Percentiles rank a stretch among this genome's conserved stretches.
These are phyloP conservation scores for Urocyon cinereoargenteus DNA, from an alignment of 2,797 vertebrate genomes.

Conservation along the genomic window DNA sequence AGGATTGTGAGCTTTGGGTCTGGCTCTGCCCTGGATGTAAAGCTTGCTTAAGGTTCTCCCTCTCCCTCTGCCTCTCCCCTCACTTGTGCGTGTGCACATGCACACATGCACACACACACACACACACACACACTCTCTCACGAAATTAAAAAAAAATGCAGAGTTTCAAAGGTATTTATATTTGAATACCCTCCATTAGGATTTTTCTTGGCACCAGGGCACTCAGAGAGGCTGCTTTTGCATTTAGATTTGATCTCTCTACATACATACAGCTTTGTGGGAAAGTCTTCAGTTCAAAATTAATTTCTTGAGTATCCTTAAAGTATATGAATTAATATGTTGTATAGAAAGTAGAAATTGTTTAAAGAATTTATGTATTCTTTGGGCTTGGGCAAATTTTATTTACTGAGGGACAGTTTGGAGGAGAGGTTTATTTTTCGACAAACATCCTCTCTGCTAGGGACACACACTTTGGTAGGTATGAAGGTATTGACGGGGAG, in stretches of 20 bases:
- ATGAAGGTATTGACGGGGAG: background rate
- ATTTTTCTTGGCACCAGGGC: slow-evolving; percentile 23
- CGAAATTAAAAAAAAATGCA: background rate
- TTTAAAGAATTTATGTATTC: background rate
- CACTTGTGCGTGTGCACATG: background rate
- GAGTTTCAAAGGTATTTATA: slow-evolving; percentile 48
- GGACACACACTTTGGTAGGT: background rate
- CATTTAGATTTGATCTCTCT: slow-evolving; percentile 4
- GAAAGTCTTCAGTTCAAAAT: slow-evolving; percentile 29
- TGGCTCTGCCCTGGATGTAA: background rate
- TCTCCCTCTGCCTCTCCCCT: background rate
- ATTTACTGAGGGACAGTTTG: background rate
- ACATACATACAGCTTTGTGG: background rate
- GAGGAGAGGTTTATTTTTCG: background rate
- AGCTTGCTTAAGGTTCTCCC: background rate
- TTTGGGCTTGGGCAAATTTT: background rate
- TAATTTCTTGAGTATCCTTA: slow-evolving; percentile 28
- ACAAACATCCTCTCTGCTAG: background rate
- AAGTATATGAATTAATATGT: background rate
- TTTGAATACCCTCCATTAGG: slow-evolving; percentile 30
- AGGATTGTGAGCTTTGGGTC: background rate
- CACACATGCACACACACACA: no score
- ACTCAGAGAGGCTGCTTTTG: background rate
- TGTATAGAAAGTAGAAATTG: slow-evolving; percentile 22
- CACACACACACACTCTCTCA: no score